phyloP scores from a whole-genome alignment of 2,113 vertebrate species.

The Mixornis gularis region DNA sequence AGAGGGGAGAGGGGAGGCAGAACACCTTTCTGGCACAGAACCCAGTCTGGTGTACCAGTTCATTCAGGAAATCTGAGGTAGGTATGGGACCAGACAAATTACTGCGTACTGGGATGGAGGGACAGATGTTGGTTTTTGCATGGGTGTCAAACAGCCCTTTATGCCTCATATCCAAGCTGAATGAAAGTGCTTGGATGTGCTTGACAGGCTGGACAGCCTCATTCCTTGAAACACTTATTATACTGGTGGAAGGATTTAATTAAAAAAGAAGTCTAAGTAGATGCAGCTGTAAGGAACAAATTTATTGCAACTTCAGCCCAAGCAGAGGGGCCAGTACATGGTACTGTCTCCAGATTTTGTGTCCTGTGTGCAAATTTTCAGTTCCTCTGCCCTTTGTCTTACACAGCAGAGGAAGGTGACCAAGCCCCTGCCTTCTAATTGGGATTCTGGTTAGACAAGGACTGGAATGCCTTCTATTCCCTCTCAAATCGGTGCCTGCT shows the following conservation, averaged over 20 bases:
- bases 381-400: background rate
- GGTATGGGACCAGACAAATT: background rate
- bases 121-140: background rate
- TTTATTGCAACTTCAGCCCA: background rate
- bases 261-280: background rate
- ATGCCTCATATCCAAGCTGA: background rate
- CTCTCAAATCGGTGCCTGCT: background rate
- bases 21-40: background rate
- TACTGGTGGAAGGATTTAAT: background rate
- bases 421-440: background rate
- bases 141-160: background rate
- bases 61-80: background rate
- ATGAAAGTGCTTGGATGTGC: background rate
- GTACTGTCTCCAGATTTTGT: background rate
- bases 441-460: background rate
- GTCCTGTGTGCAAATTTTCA: background rate
- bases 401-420: background rate
- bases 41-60: rapidly evolving
- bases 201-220: background rate
- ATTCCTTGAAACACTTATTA: background rate
- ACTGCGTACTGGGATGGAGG: background rate
- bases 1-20: background rate
- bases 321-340: rapidly evolving
- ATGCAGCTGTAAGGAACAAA: background rate
- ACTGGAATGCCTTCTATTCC: rapidly evolving